Base-by-base conservation (phyloP, 2,888 invertebrate species). In the Monochamus alternatus region DNA sequence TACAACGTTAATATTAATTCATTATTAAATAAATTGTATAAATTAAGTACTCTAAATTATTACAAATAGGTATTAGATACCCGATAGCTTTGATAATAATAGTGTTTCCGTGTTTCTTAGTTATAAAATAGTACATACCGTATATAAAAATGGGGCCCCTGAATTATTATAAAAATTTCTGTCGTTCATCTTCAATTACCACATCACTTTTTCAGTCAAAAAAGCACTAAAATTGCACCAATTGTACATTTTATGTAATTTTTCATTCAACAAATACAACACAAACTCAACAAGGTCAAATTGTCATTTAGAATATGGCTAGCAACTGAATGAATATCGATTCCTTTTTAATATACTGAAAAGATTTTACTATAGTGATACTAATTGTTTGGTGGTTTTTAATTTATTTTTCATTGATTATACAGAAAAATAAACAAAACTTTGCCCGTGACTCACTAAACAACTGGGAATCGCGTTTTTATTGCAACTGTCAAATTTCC, bases 61-160 rank as follows among this genome's bases (percentile, higher is more conserved):
- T n/a, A n/a, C n/a, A n/a, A n/a, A n/a, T n/a, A n/a, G n/a, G n/a
- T n/a, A n/a, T n/a, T n/a, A n/a, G n/a, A n/a, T n/a, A n/a, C n/a
- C n/a, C n/a, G n/a, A n/a, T n/a, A n/a, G n/a, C n/a, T n/a, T n/a
- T n/a, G n/a, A n/a, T n/a, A n/a, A n/a, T n/a, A n/a, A n/a, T n/a
- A n/a, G n/a, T n/a, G n/a, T n/a, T n/a, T n/a, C n/a, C n/a, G n/a
- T n/a, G n/a, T n/a, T n/a, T n/a, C n/a, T n/a, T n/a, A n/a, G n/a
- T n/a, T n/a, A n/a, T n/a, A n/a, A n/a, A n/a, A n/a, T 3, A 3
- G 14, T n/a, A 83, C 87, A 85, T 82, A 88, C 88, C 87, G 85
- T 85, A 75, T 84, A 88, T 76, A 87, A 79, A 82, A 87, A 88
- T 71, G 86, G 86, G 78, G 85, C 84, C 71, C 85, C 85, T 72